Evolutionary conservation across 2,888 invertebrate species (phyloP), one percentile per base, ranked within the genome.

Genomic region (Archaeoteleia sp.): DNA sequence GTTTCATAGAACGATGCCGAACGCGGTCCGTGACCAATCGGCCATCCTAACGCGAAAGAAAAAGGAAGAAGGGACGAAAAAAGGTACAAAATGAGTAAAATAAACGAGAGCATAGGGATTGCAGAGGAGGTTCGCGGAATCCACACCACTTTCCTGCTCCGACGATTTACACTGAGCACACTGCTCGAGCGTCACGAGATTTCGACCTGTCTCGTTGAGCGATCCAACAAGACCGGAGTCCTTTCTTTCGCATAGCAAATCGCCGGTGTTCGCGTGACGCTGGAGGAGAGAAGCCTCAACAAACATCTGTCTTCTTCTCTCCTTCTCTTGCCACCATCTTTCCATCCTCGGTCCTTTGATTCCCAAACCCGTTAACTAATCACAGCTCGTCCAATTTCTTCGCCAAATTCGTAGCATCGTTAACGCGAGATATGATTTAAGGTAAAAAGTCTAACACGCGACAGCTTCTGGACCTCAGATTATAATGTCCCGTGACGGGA

Each of bases 201-300:
- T 73, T 67, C 46, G 62, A 51, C 43, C 67, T 69, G 70, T 70
- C 74, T 65, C 49, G 71, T 73, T 67, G 67, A 54, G 63, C 60
- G 54, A 60, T 46, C 61, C 60, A 75, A 73, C 73, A 49, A 73
- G 70, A 63, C 40, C 57, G 48, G 54, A 15, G 2, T 12, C 46
- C 25, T 61, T 60, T 51, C 49, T 23, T 40, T 45, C 30, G 48
- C 46, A 30, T 25, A 54, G 34, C 43, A 29, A 58, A 58, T 58
- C 51, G 48, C 15, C 5, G 29, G 14, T 10, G 37, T 30, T 51
- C 43, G 62, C 62, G 57, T 62, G 61, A 60, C 46, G 53, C 46
- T 32, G 58, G 5, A 15, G n/a, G 30, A 13, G 23, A 43, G 43
- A 46, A 46, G 30, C n/a, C 39, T 7, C 29, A n/a, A 35, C 40